A percentile compares a stretch with the other conserved stretches of the same genome.
Evolutionary conservation across 2,797 vertebrate species (phyloP).

Genomic region (Oreortyx pictus): DNA sequence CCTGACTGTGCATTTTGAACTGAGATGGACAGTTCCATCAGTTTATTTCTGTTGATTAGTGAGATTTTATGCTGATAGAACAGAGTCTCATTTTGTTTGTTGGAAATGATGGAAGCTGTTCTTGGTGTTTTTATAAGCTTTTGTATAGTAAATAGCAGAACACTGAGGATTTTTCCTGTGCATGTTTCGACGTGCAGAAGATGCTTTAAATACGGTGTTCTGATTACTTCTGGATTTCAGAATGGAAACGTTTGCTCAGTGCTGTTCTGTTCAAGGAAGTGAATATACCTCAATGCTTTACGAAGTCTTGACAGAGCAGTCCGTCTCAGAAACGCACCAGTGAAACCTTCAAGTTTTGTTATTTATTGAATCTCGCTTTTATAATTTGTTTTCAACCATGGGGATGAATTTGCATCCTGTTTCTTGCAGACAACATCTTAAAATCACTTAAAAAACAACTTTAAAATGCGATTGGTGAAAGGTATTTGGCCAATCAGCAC

Average conservation of each 20-base stretch:
- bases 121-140: neutral
- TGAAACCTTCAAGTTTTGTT: conserved; percentile 1
- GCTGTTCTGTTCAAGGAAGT: neutral
- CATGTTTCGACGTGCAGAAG: neutral
- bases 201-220: neutral
- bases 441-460: neutral
- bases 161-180: neutral
- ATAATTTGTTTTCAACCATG: neutral
- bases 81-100: neutral
- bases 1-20: neutral
- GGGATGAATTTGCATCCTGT: neutral
- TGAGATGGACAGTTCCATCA: neutral
- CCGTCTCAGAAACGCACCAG: neutral
- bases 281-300: conserved; percentile 44
- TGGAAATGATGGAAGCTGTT: neutral
- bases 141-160: neutral
- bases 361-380: neutral
- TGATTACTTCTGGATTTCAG: neutral
- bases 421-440: neutral
- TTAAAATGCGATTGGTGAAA: neutral
- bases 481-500: neutral
- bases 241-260: neutral
- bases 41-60: neutral
- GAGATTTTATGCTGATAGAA: neutral
- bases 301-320: neutral